Evolutionary conservation across 1,140 invertebrate species (phyloP), one percentile per base, ranked within the genome.

Genomic region (Ceratina calcarata): DNA sequence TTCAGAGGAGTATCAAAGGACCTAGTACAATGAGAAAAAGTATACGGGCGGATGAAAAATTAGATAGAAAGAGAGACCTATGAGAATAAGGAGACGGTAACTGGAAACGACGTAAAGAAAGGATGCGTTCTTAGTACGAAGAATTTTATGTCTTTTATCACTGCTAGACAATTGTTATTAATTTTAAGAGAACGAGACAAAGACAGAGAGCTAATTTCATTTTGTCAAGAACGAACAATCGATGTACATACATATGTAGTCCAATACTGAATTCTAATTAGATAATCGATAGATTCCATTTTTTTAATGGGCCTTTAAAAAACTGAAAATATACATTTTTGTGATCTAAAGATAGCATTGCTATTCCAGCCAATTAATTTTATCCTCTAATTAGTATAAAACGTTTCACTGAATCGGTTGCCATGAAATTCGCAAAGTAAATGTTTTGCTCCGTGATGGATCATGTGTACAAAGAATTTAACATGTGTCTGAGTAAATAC

Each of bases 331-430:
- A n/a, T 6, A 6, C 6, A 6, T 37, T 6, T 3, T 37, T 37
- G 32, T 37, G 6, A 2, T 37, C 32, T 2, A 37, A 37, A 37
- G 32, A 37, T 37, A 6, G 2, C 32, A 37, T 37, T 6, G 32
- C 6, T 6, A 6, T 37, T 37, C 32, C 32, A 6, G 32, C 32
- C 32, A 85, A 82, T 86, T 61, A 49, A 51, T 79, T 79, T 62
- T 72, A 61, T 57, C 55, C 62, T 0, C 37, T 45, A 45, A 45
- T 45, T 45, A 10, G 6, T 45, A 45, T 10, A 45, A 45, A 45
- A 45, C 37, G 10, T 45, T 45, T 10, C 7, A 3, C 37, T 32
- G 27, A 32, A 24, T 20, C 32, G 32, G 13, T 73, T 20, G 32
- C 55, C 22, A 12, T 68, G 2, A 15, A 20, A 57, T 61, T 62